phyloP scores from a whole-genome alignment of 1,140 invertebrate genomes.

The Ceratina australensis region DNA sequence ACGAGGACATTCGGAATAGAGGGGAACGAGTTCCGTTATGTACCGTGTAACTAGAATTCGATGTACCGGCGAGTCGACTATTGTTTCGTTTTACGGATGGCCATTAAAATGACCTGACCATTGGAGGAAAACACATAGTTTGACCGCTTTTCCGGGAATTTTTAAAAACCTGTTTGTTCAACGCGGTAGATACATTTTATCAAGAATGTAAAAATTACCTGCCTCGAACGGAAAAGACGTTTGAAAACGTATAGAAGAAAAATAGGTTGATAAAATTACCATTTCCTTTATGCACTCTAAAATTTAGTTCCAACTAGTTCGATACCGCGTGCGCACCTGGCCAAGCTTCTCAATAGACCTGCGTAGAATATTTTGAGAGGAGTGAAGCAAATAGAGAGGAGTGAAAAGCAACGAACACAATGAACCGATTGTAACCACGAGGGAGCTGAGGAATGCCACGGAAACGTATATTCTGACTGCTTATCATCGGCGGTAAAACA shows the following conservation, averaged over 20 bases:
- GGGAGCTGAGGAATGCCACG: conserved; percentile 9
- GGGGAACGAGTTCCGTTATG: conserved; percentile 41
- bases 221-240: background rate
- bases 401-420: conserved; percentile 37
- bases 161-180: background rate
- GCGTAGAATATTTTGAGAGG: conserved; percentile 1
- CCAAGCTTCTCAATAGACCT: conserved; percentile 4
- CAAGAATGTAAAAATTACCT: background rate
- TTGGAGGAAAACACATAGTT: background rate
- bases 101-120: background rate
- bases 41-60: conserved; percentile 24
- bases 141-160: background rate
- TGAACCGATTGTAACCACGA: conserved; percentile 42
- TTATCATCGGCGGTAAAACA: conserved; percentile 39
- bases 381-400: conserved; percentile 6
- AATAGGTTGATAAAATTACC: conserved; percentile 1
- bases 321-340: conserved; percentile 43
- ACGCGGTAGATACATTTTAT: no score
- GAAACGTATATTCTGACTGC: conserved; percentile 31
- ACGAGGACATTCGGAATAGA: conserved; percentile 14
- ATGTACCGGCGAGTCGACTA: conserved; percentile 19
- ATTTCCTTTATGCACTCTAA: background rate
- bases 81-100: background rate
- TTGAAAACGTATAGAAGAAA: background rate
- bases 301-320: conserved; percentile 23